Base-by-base conservation (phyloP, 2,888 invertebrate genomes). In the Achlya flavicornis region DNA sequence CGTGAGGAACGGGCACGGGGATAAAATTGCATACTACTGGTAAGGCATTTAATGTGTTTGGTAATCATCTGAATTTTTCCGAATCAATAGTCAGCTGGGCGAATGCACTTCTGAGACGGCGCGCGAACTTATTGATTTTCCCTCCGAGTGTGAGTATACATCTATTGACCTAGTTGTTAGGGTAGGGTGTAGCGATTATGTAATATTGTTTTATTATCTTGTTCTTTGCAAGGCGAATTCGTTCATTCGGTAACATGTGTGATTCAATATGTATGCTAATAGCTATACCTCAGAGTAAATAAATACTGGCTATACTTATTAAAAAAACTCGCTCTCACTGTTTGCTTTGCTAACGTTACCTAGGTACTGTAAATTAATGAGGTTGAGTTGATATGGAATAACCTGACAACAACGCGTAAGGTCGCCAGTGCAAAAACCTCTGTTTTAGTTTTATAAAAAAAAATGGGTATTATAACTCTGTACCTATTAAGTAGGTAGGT, bases 21-120 rank as follows among this genome's bases (percentile, higher is more conserved):
- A 98, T 79, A 97, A 97, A 87, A 95, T 98, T 70, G 99, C 99
- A 26, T 99, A 96, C 92, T 98, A 98, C 88, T 99, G 99, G 99
- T 99, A 93, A 96, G 97, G 79, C 63, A 67, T 74, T 74, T 76
- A 53, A 10, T 67, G 57, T 70, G 69, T 76, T 74, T 12, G 41
- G 41, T 41, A 61, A 65, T 19, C 67, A 69, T 76, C 75, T 62
- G 66, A 69, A 71, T 69, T 74, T 75, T 75, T 67, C 67, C 74
- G 76, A 87, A 89, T 90, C 89, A 75, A 90, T 90, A 86, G 79
- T 79, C 87, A 88, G 90, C 90, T 90, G 88, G 83, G 89, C 88
- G 87, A 80, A 79, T 84, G 84, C 78, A 83, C 68, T 67, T 80
- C 82, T 79, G 88, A 85, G 88, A 81, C 86, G 84, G 87, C 88